Base-by-base conservation (phyloP, 2,797 vertebrate genomes). In the Pteronotus mesoamericanus region DNA sequence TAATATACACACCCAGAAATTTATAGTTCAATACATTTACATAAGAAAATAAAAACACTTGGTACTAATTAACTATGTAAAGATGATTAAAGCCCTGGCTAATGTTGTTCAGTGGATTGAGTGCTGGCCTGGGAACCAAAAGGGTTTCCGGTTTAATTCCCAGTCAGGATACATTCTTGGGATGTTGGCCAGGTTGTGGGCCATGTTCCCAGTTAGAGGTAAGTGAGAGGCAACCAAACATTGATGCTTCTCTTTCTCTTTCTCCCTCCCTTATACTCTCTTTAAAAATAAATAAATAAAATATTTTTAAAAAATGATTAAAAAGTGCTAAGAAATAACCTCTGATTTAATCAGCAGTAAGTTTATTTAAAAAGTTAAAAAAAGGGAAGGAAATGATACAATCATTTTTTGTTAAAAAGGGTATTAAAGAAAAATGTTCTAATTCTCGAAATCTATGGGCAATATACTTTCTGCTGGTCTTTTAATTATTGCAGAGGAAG, bases 351-450 rank as follows among this genome's bases (percentile, higher is more conserved):
- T 89, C 55, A 90, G 48, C 69, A 59, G 16, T 91, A 55, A 83
- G 86, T 89, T 77, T 89, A 77, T 69, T 91, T 75, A 46, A 93
- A 95, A 72, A 94, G 46, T 78, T 89, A 93, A 88, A 9, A 51
- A 74, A 96, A 79, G 51, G 24, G 46, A 83, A 86, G 29, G 9
- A 78, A 92, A 77, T 57, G 39, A 94, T 95, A 95, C 96, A 96
- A 91, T 82, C 9, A 82, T n/a, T 32, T 89, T 95, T 97, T 85
- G n/a, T 71, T 89, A 64, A 92, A 94, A 57, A n/a, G 16, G 3
- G 0, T 94, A 87, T 90, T 89, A 78, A 82, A 64, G 19, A 75
- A 82, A 69, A 55, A 69, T 26, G 24, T 18, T 89, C 75, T 80
- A 32, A 85, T 96, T 84, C 18, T 84, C 94, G 66, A 84, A 84